Evolutionary conservation across 2,888 invertebrate species (phyloP).

Genomic region (Pterostichus niger): DNA sequence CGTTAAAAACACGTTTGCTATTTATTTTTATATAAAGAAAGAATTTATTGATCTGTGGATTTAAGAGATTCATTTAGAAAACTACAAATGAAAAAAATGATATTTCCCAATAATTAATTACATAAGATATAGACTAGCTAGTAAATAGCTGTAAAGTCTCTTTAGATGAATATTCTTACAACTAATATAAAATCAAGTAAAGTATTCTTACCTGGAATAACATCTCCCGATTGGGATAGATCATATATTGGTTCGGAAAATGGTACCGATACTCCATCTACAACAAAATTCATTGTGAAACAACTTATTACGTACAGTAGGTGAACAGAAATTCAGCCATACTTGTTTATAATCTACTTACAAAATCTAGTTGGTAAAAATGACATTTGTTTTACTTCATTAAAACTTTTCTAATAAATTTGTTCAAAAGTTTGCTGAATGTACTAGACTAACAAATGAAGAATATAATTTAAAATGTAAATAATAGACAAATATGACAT

Average conservation of each 20-base stretch:
- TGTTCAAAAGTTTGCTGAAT: no score
- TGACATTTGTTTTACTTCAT: not conserved
- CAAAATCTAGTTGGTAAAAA: not conserved
- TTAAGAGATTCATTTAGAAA: no score
- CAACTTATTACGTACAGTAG: conserved; percentile 25
- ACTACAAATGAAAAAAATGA: no score
- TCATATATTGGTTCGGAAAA: conserved; percentile 89
- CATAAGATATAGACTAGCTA: no score
- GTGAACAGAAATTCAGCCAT: conserved; percentile 57
- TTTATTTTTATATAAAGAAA: no score
- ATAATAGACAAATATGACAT: conserved; percentile 59
- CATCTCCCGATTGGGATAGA: conserved; percentile 91
- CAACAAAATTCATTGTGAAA: conserved; percentile 73
- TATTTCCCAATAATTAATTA: no score
- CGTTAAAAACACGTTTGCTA: no score
- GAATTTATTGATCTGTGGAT: no score
- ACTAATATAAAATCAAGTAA: not conserved
- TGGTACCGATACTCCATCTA: conserved; percentile 77
- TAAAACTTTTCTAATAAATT: conserved; percentile 2
- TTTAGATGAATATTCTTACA: not conserved
- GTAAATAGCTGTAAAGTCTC: no score
- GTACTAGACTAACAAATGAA: not conserved
- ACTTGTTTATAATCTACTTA: conserved; percentile 54
- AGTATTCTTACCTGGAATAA: conserved; percentile 84
- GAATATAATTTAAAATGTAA: conserved; percentile 26